These are phyloP conservation scores for Sisyra nigra DNA, from an alignment of 2,888 invertebrate genomes.

Conservation along the genomic window DNA sequence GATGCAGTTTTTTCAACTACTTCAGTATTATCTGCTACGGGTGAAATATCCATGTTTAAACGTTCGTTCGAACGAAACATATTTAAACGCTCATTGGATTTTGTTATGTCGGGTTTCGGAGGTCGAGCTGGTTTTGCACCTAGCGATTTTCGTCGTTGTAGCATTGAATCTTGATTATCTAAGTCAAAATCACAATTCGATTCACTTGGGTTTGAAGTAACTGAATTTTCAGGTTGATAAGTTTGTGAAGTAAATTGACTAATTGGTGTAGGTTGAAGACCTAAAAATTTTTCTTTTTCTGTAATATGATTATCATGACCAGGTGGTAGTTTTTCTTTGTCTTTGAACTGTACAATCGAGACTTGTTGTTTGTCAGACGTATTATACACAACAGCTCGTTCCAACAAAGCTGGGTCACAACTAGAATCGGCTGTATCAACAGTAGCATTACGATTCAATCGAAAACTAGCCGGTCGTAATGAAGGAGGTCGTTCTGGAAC, in stretches of 20 bases:
- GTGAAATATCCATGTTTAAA: conserved; percentile 8
- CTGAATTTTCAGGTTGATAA: conserved; percentile 9
- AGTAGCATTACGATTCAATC: conserved; percentile 4
- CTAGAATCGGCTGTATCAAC: conserved; percentile 12
- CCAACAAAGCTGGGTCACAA: conserved; percentile 34
- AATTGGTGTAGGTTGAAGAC: conserved; percentile 16
- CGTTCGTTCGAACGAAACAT: conserved; percentile 14
- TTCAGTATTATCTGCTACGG: conserved; percentile 4
- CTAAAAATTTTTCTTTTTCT: conserved; percentile 26
- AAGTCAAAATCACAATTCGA: conserved; percentile 17
- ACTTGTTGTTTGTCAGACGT: conserved; percentile 58
- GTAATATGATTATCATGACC: conserved; percentile 26
- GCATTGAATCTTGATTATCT: conserved; percentile 19
- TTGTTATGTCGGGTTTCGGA: conserved; percentile 19
- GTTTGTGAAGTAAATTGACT: background rate
- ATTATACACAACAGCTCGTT: conserved; percentile 52
- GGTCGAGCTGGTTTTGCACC: conserved; percentile 21
- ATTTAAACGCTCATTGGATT: conserved; percentile 10
- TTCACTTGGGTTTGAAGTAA: conserved; percentile 16
- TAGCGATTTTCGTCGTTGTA: conserved; percentile 14
- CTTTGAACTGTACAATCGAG: conserved; percentile 40
- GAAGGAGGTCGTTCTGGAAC: conserved; percentile 67
- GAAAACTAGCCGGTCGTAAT: conserved; percentile 25
- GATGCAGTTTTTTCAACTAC: conserved; percentile 17
- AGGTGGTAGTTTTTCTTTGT: conserved; percentile 18